These are phyloP conservation scores for Drosophila greeni DNA, from an alignment of 2,888 invertebrate species.

Conservation along the genomic window DNA sequence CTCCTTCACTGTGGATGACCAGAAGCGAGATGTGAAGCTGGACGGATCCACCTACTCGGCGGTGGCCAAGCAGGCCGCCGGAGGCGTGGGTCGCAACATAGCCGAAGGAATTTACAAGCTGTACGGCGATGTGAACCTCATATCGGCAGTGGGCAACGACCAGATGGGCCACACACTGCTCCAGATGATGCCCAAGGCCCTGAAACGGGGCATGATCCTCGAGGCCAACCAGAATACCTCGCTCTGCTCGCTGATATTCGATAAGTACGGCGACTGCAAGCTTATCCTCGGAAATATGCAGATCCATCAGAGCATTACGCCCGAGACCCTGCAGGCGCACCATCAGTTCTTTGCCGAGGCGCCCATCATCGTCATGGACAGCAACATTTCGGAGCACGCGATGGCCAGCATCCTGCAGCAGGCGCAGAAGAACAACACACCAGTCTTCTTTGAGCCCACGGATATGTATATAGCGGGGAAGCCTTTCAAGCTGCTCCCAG, in stretches of 20 bases:
- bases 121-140: constrained; percentile 82
- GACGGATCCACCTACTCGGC: constrained; percentile 89
- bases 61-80: constrained; percentile 83
- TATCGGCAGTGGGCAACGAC: constrained; percentile 90
- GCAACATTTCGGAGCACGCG: constrained; percentile 86
- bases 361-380: constrained; percentile 90
- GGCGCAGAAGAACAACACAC: constrained; percentile 82
- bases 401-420: constrained; percentile 83
- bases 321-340: constrained; percentile 83
- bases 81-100: constrained; percentile 96
- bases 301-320: constrained; percentile 84
- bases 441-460: constrained; percentile 96
- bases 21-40: constrained; percentile 81
- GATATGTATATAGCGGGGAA: constrained; percentile 88
- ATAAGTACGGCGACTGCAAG: constrained; percentile 86
- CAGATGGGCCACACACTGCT: constrained; percentile 79
- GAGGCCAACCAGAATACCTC: constrained; percentile 80
- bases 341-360: constrained; percentile 82
- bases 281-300: constrained; percentile 92
- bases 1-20: constrained; percentile 82
- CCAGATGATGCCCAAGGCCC: constrained; percentile 75
- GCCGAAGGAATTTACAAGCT: constrained; percentile 91
- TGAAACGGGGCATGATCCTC: constrained; percentile 61
- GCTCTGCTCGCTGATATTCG: constrained; percentile 87
- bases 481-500: constrained; percentile 80